These are phyloP conservation scores for Peucedramus taeniatus DNA, from an alignment of 2,113 vertebrate species.

Conservation along the genomic window DNA sequence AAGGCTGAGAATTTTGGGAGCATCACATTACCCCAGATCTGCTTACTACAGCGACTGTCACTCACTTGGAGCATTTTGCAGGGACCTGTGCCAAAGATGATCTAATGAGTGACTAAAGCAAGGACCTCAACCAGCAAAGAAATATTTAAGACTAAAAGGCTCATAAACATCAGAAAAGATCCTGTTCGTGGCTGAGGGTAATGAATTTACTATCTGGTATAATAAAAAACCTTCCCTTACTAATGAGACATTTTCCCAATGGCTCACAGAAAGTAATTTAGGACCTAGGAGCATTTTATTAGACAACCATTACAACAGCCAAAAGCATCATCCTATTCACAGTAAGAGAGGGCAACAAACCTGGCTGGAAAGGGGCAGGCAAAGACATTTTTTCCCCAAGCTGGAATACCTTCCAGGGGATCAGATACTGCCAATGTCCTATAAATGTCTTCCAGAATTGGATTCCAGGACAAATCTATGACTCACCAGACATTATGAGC, in stretches of 20 bases:
- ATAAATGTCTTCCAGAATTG: slow-evolving; percentile 16
- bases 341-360: neutral
- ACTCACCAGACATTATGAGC: slow-evolving; percentile 34
- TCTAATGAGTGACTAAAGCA: neutral
- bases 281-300: neutral
- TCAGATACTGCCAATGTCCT: neutral
- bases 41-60: neutral
- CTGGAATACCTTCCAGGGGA: neutral
- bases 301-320: neutral
- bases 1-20: neutral
- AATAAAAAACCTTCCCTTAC: neutral
- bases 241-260: neutral
- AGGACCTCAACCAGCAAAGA: neutral
- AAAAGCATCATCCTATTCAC: neutral
- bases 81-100: neutral
- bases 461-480: slow-evolving; percentile 41
- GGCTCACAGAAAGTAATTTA: neutral
- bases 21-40: neutral
- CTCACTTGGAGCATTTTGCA: neutral
- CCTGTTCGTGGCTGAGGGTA: neutral
- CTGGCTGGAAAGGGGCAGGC: neutral
- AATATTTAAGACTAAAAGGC: neutral
- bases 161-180: neutral
- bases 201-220: neutral
- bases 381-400: neutral